Percentiles rank a stretch among this genome's conserved stretches.
Conservation (phyloP, 2,888 invertebrate species). For the Apamea crenata region DNA sequence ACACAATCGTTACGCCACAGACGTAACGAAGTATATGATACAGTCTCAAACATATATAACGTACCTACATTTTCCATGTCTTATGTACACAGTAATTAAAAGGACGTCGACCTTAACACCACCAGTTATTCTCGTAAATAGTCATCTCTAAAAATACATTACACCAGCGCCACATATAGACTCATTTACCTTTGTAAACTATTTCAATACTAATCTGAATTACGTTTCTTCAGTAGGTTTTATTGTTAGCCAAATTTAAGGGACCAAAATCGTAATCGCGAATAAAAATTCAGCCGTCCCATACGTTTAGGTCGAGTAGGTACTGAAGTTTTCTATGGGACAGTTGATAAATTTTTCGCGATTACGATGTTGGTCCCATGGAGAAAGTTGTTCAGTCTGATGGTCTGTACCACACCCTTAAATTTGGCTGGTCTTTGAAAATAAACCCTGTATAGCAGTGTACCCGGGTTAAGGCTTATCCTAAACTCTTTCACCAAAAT, state of each 20-base stretch:
- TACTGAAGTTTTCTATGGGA: too few species aligned
- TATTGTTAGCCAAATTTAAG: too few species aligned
- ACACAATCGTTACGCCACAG: conserved; percentile 12
- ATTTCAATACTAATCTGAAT: not conserved
- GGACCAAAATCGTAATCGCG: too few species aligned
- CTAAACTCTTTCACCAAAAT: not conserved
- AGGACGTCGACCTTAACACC: conserved; percentile 56
- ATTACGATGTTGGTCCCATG: too few species aligned
- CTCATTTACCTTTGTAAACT: conserved; percentile 2
- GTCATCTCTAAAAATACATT: conserved; percentile 51
- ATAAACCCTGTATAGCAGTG: too few species aligned
- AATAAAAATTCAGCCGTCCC: too few species aligned
- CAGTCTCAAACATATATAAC: not conserved
- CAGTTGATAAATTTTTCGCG: too few species aligned
- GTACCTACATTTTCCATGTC: conserved; percentile 11
- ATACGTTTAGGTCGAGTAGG: too few species aligned
- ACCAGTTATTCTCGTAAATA: conserved; percentile 55
- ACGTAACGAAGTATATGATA: conserved; percentile 22
- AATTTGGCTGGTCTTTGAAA: too few species aligned
- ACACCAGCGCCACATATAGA: conserved; percentile 23
- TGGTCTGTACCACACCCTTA: too few species aligned
- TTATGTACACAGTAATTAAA: conserved; percentile 59
- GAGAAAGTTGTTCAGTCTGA: too few species aligned
- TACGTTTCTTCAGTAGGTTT: not conserved
- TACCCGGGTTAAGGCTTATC: too few species aligned